Conservation (phyloP, 2,797 vertebrate genomes). For the Anomalospiza imberbis region DNA sequence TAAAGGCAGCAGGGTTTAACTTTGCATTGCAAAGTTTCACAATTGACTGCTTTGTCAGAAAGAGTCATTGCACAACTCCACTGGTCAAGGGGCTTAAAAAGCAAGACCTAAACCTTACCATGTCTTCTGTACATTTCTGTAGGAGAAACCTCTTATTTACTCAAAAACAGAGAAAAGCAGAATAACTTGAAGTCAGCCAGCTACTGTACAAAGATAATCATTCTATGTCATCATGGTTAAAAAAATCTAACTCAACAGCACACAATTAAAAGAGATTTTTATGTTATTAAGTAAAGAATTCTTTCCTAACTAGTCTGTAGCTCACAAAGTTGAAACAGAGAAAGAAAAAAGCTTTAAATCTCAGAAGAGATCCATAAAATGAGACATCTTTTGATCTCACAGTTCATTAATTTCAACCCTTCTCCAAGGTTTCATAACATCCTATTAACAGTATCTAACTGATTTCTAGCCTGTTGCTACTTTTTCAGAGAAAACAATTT, state of each 20-base stretch:
- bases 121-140: background rate
- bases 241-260: background rate
- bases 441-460: background rate
- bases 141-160: background rate
- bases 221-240: background rate
- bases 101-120: background rate
- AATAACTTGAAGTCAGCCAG: background rate
- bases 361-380: background rate
- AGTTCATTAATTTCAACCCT: background rate
- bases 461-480: background rate
- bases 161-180: background rate
- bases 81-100: background rate
- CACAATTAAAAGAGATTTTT: background rate
- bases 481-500: background rate
- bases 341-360: background rate
- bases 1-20: background rate
- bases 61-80: background rate
- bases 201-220: background rate
- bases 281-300: background rate
- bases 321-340: background rate
- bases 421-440: background rate
- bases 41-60: background rate
- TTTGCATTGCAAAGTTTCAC: background rate
- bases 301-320: background rate
- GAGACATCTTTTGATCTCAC: background rate